Percentiles rank a stretch among this genome's conserved stretches.
These are phyloP conservation scores for Platerodrilus igneus DNA, from an alignment of 2,888 invertebrate genomes.

Conservation along the genomic window DNA sequence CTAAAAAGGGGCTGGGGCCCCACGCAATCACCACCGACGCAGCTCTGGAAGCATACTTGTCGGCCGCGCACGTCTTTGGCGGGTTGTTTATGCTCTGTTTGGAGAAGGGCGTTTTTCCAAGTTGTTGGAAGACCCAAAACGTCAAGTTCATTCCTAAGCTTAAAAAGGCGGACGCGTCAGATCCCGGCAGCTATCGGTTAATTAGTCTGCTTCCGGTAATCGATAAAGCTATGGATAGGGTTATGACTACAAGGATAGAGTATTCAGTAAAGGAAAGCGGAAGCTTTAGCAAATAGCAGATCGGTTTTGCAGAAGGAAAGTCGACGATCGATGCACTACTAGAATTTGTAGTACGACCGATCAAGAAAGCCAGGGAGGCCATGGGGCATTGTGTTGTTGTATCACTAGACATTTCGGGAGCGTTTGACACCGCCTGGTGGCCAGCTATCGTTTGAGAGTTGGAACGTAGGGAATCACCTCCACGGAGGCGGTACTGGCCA, in stretches of 20 bases:
- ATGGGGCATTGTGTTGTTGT: constrained; percentile 17
- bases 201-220: constrained; percentile 13
- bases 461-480: neutral
- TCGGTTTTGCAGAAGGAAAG: constrained; percentile 10
- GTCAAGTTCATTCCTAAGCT: constrained; percentile 11
- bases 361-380: constrained; percentile 5
- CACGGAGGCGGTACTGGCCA: too few relatives aligned
- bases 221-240: constrained; percentile 10
- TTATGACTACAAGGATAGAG: constrained; percentile 9
- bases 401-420: constrained; percentile 25
- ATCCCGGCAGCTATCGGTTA: constrained; percentile 6
- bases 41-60: constrained; percentile 3
- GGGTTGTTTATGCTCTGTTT: constrained; percentile 12
- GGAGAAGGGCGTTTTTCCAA: constrained; percentile 5
- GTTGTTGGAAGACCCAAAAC: constrained; percentile 7
- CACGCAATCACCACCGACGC: constrained; percentile 14
- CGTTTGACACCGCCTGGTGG: constrained; percentile 37
- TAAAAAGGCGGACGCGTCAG: constrained; percentile 1
- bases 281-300: constrained; percentile 7
- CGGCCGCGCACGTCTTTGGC: neutral
- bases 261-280: neutral
- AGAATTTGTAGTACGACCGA: neutral
- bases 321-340: constrained; percentile 14
- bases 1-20: constrained; percentile 9
- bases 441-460: constrained; percentile 13